Base-by-base conservation (phyloP, 23 tunicate genomes). In the Aplidium turbinatum region DNA sequence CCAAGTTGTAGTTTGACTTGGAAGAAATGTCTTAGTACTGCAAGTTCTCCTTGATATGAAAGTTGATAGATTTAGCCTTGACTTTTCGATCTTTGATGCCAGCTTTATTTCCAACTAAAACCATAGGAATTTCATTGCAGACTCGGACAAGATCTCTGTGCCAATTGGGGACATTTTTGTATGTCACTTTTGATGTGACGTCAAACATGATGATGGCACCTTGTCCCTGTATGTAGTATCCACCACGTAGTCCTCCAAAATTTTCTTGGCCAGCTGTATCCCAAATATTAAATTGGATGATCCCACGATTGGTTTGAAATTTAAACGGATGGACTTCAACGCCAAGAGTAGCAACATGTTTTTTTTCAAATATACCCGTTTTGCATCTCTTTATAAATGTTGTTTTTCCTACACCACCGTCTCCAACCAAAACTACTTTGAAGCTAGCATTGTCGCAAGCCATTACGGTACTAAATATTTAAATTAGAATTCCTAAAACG, bases 181-280 rank as follows among this genome's bases (percentile, higher is more conserved):
- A 93, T 5, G 94, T 93, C 2, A 86, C 85, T 29, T 94, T 78
- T 22, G 98, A 93, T 1, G 98, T 93, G 26, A 93, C 98, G 56
- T 93, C 98, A 53, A 93, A 93, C 98, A 93, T 93, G 7, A 93
- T 68, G 58, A 93, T 86, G 6, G 98, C 93, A 58, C 94, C 86
- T 76, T 93, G 89, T 25, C 96, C 96, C 86, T 89, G 84, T 29
- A 93, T 93, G 70, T 93, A 93, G 66, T 93, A 93, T 3, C 98
- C 98, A 58, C 87, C 98, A 32, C 98, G 68, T 0, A 93, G 64
- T 3, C 98, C 98, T 36, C 98, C 98, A 64, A 93, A 86, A 47
- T 93, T 93, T 61, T 86, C 98, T 58, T 93, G 98, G 0, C 98
- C 98, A 27, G 98, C 98, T 3, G 98, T 93, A 52, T 92, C 98